A percentile compares a stretch with the other conserved stretches of the same genome.
phyloP scores from a whole-genome alignment of 2,113 vertebrate genomes.

The Lepisosteus oculatus region DNA sequence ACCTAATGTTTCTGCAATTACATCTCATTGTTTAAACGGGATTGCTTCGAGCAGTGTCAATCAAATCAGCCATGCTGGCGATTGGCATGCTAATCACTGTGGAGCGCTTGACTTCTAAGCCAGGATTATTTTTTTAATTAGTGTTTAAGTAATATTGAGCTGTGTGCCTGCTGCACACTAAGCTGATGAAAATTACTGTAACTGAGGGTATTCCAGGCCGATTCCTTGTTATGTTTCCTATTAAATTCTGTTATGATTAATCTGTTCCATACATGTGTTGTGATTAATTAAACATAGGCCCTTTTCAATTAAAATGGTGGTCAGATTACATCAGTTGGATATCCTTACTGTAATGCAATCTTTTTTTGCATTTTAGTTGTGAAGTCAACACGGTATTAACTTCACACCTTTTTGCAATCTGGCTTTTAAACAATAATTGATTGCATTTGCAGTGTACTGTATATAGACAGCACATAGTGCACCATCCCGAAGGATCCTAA shows the following conservation, averaged over 20 bases:
- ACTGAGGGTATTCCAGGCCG: constrained; percentile 31
- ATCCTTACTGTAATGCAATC: constrained; percentile 44
- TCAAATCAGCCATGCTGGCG: constrained; percentile 12
- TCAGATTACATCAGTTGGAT: constrained; percentile 47
- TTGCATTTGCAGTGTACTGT: no score
- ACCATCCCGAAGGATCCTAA: no score
- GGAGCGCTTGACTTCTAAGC: constrained; percentile 26
- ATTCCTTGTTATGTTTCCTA: constrained; percentile 34
- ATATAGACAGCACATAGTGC: no score
- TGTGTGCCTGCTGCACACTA: constrained; percentile 40
- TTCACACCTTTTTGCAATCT: constrained; percentile 51
- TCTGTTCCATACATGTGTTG: constrained; percentile 46
- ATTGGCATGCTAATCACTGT: constrained; percentile 10
- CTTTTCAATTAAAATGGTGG: constrained; percentile 44
- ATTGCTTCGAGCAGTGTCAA: constrained; percentile 23
- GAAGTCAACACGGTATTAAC: constrained; percentile 45
- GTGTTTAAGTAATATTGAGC: constrained; percentile 44
- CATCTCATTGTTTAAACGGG: constrained; percentile 10
- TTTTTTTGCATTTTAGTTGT: constrained; percentile 49
- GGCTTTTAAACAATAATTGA: constrained; percentile 26
- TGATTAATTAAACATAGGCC: constrained; percentile 57
- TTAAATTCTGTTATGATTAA: constrained; percentile 51
- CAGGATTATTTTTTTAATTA: constrained; percentile 50
- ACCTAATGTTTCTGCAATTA: constrained; percentile 11
- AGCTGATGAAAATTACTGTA: constrained; percentile 44